Evolutionary conservation across 1,140 invertebrate genomes (phyloP), one percentile per base, ranked within the genome.

Genomic region (Ptiloglossa arizonensis): DNA sequence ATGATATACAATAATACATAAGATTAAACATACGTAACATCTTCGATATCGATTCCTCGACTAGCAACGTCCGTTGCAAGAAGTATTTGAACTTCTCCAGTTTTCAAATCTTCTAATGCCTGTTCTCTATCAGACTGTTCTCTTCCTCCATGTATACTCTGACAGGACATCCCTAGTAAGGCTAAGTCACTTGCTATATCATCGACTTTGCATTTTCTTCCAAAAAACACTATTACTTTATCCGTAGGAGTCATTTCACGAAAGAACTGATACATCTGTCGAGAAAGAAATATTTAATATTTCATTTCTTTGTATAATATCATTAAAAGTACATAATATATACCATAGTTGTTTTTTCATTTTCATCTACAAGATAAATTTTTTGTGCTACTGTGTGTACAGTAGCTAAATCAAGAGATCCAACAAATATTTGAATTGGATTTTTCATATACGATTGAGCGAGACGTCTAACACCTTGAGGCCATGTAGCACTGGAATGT

Each of bases 51-150:
- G 59, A 99, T 94, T 38, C 98, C 98, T 83, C 98, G 93, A 38
- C 97, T 97, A 0, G 97, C 98, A 22, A 99, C 96, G 94, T 99
- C 98, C n/a, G 98, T 98, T 5, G 98, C 98, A 27, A 98, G 94
- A n/a, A 99, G 93, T 81, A 98, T 97, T 44, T 94, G 94, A 0
- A 96, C 96, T 8, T 91, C 88, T 0, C 97, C 97, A 74, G 93
- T 93, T 86, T 96, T 96, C 73, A 99, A 95, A 82, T 98, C 97
- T 44, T 95, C 94, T 11, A 98, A 92, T 11, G 97, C 97, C 89
- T 95, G 95, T 90, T 98, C 97, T 59, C 98, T 93, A 87, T 98
- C 98, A 83, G 75, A 88, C 87, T 98, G 98, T 54, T 98, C 97
- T 72, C 97, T 94, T 87, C 97, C 96, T n/a, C 97, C 97, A 93